Evolutionary conservation across 1,140 invertebrate genomes (phyloP).

Genomic region (Leptinotarsa defecta): DNA sequence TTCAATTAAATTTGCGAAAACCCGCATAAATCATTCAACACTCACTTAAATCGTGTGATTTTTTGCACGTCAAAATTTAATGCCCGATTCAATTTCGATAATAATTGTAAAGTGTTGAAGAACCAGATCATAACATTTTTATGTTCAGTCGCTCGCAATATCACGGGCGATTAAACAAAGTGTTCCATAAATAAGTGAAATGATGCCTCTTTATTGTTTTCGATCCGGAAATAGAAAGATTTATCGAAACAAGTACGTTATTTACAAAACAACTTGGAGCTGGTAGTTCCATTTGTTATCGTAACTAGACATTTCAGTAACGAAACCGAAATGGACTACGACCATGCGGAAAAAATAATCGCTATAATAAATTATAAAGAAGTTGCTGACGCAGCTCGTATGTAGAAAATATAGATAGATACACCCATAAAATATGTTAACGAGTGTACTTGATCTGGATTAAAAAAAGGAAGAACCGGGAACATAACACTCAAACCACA

Average conservation of each 20-base stretch:
- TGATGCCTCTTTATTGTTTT: neutral
- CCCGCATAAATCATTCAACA: too few species aligned
- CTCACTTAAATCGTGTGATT: neutral
- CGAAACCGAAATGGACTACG: too few species aligned
- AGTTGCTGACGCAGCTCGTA: too few species aligned
- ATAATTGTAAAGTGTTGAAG: neutral
- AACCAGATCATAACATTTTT: neutral
- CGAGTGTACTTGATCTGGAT: too few species aligned
- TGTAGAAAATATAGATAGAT: too few species aligned
- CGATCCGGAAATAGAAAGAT: neutral
- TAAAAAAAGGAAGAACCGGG: too few species aligned
- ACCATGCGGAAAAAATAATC: too few species aligned
- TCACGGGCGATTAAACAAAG: neutral
- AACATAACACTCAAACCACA: too few species aligned
- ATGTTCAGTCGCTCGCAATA: neutral
- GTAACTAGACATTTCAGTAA: too few species aligned
- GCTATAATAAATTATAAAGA: too few species aligned
- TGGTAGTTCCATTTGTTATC: neutral
- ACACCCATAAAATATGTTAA: too few species aligned
- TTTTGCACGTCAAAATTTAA: neutral
- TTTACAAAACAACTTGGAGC: neutral
- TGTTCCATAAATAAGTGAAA: slow-evolving; percentile 6
- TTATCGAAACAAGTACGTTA: neutral
- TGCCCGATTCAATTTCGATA: neutral
- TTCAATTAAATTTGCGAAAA: too few species aligned